These are phyloP conservation scores for Semnornis frantzii DNA, from an alignment of 2,113 vertebrate species.

Conservation along the genomic window DNA sequence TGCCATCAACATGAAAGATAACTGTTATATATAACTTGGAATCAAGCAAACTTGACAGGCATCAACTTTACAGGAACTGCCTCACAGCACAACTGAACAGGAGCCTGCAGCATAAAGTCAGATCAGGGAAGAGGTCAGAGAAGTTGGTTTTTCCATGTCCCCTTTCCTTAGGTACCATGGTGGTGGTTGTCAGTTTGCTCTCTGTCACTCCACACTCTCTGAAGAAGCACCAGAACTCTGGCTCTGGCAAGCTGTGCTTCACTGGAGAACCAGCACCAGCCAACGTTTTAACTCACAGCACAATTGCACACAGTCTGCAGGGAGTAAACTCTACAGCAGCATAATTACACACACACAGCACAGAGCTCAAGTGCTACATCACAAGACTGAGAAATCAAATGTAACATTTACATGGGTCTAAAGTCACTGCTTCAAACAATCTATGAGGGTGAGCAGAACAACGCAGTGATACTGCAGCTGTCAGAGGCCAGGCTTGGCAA, in stretches of 20 bases:
- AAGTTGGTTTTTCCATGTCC: not conserved
- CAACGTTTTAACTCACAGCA: not conserved
- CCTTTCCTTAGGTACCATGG: not conserved
- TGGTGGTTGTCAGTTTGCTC: not conserved
- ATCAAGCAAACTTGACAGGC: not conserved
- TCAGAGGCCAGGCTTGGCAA: not conserved
- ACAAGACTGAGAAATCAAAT: not conserved
- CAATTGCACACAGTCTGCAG: not conserved
- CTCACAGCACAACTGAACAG: not conserved
- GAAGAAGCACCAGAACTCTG: not conserved
- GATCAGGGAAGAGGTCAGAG: not conserved
- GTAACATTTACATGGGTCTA: not conserved
- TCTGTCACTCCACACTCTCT: not conserved
- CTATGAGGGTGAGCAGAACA: not conserved
- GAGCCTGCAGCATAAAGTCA: not conserved
- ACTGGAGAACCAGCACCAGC: not conserved
- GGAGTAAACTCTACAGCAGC: not conserved
- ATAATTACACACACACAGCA: not conserved
- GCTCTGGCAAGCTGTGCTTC: not conserved
- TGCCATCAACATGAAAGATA: not conserved
- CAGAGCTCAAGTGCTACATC: not conserved
- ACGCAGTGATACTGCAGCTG: accelerated
- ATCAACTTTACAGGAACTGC: not conserved
- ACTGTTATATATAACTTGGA: not conserved
- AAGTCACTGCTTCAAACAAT: not conserved